phyloP scores from a whole-genome alignment of 1,140 invertebrate species.

The Argopecten irradians region DNA sequence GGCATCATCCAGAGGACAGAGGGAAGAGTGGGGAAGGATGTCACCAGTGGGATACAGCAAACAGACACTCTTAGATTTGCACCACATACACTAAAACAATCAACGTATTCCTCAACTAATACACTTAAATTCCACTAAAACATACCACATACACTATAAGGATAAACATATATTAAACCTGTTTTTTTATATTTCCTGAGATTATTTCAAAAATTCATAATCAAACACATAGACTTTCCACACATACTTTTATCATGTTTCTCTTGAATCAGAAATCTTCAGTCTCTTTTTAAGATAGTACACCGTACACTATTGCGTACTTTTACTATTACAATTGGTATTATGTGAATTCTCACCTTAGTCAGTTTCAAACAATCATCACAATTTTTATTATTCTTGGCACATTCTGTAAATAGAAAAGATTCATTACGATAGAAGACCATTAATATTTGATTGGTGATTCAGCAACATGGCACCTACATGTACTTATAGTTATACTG shows the following conservation, averaged over 20 bases:
- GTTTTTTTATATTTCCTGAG: not conserved
- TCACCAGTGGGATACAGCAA: slow-evolving; percentile 57
- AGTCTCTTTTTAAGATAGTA: no score
- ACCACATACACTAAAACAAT: slow-evolving; percentile 63
- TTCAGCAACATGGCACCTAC: no score
- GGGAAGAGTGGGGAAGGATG: slow-evolving; percentile 50
- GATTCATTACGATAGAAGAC: not conserved
- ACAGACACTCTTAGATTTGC: slow-evolving; percentile 57
- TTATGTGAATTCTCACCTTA: slow-evolving; percentile 24
- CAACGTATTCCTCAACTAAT: not conserved
- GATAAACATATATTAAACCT: not conserved
- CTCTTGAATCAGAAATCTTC: not conserved
- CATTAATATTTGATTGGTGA: no score
- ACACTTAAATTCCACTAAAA: not conserved
- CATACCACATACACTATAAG: not conserved
- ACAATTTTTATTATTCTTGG: slow-evolving; percentile 40
- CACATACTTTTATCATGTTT: not conserved
- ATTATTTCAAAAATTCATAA: not conserved
- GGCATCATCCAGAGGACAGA: slow-evolving; percentile 60
- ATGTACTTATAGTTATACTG: no score
- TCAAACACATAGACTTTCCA: not conserved
- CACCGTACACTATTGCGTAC: no score
- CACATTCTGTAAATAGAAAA: slow-evolving; percentile 43
- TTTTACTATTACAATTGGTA: no score
- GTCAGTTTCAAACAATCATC: slow-evolving; percentile 44